Conservation (phyloP, 1,140 invertebrate species). For the Ruditapes philippinarum region DNA sequence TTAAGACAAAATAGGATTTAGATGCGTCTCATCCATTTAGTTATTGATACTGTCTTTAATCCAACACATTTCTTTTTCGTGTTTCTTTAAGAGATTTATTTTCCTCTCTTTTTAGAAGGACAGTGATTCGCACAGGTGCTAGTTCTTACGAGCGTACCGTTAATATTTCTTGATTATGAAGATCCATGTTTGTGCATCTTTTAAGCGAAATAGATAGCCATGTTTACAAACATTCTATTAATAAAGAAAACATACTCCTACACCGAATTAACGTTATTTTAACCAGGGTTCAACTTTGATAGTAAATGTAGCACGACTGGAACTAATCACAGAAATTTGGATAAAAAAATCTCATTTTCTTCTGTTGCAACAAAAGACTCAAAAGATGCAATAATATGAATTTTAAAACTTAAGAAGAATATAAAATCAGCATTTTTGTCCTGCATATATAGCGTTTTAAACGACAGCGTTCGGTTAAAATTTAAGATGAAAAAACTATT, state of each 20-base stretch:
- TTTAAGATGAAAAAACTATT: too few relatives aligned
- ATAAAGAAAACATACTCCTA: not conserved
- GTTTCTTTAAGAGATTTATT: too few relatives aligned
- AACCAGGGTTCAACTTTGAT: too few relatives aligned
- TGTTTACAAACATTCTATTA: not conserved
- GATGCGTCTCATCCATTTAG: not conserved
- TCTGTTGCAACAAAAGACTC: too few relatives aligned
- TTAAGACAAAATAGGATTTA: slow-evolving; percentile 51
- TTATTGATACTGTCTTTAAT: slow-evolving; percentile 34
- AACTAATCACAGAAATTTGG: too few relatives aligned
- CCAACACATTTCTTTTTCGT: not conserved
- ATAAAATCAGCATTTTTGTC: too few relatives aligned
- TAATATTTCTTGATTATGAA: not conserved
- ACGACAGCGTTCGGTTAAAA: too few relatives aligned
- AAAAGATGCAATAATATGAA: too few relatives aligned
- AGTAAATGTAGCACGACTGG: too few relatives aligned
- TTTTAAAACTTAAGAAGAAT: too few relatives aligned
- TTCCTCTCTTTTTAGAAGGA: not conserved
- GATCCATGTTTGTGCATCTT: not conserved
- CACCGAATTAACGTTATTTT: not conserved
- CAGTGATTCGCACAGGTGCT: not conserved
- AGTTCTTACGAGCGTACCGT: not conserved
- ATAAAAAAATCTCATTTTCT: too few relatives aligned
- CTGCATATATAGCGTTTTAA: too few relatives aligned
- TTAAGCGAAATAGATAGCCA: not conserved